phyloP scores from a whole-genome alignment of 2,888 invertebrate species.

The Zaprionus lineosus region DNA sequence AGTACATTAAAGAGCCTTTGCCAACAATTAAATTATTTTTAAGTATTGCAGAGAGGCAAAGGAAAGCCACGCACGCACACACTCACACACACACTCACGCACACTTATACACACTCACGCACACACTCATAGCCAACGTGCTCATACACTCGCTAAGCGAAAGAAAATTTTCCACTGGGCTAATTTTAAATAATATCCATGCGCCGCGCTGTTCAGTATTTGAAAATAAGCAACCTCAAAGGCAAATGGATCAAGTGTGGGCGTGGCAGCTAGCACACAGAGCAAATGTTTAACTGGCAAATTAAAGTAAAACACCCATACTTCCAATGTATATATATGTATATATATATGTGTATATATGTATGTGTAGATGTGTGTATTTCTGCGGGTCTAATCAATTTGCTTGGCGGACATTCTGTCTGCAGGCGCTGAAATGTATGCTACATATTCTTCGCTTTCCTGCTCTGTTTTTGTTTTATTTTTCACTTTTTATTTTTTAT shows the following conservation, averaged over 20 bases:
- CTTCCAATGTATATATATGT: neutral
- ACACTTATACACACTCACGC: neutral
- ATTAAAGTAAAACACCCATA: slow-evolving; percentile 42
- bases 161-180: slow-evolving; percentile 53
- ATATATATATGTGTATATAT: neutral
- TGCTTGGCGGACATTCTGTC: slow-evolving; percentile 50
- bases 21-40: slow-evolving; percentile 71
- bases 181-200: slow-evolving; percentile 67
- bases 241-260: slow-evolving; percentile 59
- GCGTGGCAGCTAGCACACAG: slow-evolving; percentile 35
- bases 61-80: slow-evolving; percentile 29
- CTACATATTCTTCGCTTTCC: slow-evolving; percentile 25
- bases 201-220: slow-evolving; percentile 56
- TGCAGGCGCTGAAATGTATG: slow-evolving; percentile 50
- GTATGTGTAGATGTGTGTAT: slow-evolving; percentile 4
- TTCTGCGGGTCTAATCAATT: slow-evolving; percentile 59
- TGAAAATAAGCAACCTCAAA: slow-evolving; percentile 48
- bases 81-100: slow-evolving; percentile 1
- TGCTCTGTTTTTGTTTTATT: neutral
- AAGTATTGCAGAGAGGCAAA: slow-evolving; percentile 52
- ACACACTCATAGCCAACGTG: slow-evolving; percentile 13
- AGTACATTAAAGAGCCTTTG: slow-evolving; percentile 68
- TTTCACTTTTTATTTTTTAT: too few relatives aligned
- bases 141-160: too few relatives aligned
- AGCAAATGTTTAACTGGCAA: slow-evolving; percentile 36